Evolutionary conservation across 1,140 invertebrate species (phyloP).

Genomic region (Sinonovacula constricta): DNA sequence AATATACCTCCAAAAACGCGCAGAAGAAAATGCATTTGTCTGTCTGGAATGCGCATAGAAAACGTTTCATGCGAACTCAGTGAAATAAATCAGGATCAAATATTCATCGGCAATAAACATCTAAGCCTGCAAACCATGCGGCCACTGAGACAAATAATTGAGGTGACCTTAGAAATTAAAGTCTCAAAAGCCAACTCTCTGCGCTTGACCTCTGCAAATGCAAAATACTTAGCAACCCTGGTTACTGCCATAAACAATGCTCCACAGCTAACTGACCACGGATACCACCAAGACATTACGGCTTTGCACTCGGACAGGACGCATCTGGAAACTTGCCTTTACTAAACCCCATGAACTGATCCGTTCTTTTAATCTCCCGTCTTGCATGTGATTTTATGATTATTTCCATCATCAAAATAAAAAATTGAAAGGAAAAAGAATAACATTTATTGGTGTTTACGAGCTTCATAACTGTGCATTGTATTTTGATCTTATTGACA

Average conservation of each 20-base stretch:
- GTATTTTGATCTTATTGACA: slow-evolving; percentile 31
- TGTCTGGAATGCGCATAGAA: too few species aligned
- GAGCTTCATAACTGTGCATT: slow-evolving; percentile 45
- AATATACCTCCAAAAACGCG: not conserved
- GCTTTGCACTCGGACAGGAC: slow-evolving; percentile 10
- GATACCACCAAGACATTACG: slow-evolving; percentile 26
- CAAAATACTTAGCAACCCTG: not conserved
- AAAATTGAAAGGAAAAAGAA: slow-evolving; percentile 24
- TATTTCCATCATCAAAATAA: slow-evolving; percentile 51
- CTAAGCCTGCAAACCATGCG: too few species aligned
- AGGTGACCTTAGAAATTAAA: too few species aligned
- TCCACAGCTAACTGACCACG: slow-evolving; percentile 48
- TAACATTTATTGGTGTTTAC: slow-evolving; percentile 47
- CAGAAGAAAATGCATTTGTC: too few species aligned
- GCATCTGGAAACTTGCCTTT: slow-evolving; percentile 36
- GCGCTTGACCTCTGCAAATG: not conserved
- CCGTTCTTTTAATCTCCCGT: slow-evolving; percentile 33
- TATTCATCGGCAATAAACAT: too few species aligned
- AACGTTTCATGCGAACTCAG: too few species aligned
- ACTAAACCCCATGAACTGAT: not conserved
- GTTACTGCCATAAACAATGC: slow-evolving; percentile 40
- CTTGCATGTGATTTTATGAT: slow-evolving; percentile 54
- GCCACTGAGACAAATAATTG: too few species aligned
- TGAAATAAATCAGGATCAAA: too few species aligned
- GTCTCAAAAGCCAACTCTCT: too few species aligned